These are phyloP conservation scores for Okamejei kenojei DNA, from an alignment of 2,797 vertebrate species.

Conservation along the genomic window DNA sequence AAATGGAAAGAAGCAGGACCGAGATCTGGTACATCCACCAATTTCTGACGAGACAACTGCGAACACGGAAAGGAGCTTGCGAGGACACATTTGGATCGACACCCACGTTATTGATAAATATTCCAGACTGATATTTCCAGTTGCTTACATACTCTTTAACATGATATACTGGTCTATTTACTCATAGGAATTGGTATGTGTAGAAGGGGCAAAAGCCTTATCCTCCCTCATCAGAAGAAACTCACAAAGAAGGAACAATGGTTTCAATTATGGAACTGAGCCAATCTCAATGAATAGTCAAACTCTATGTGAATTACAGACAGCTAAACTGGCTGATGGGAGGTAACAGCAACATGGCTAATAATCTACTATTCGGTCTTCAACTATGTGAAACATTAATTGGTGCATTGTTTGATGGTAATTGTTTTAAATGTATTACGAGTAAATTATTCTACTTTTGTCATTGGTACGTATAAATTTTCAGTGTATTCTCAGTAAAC, in stretches of 20 bases:
- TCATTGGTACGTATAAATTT: neutral
- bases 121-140: conserved; percentile 80
- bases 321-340: neutral
- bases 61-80: conserved; percentile 58
- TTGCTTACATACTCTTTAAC: conserved; percentile 80
- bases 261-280: neutral
- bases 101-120: conserved; percentile 87
- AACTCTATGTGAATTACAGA: neutral
- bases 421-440: neutral
- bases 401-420: neutral
- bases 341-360: neutral
- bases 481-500: neutral
- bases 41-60: conserved; percentile 66
- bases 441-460: neutral
- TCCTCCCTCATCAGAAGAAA: neutral
- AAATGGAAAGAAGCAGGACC: conserved; percentile 66
- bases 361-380: neutral
- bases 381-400: neutral
- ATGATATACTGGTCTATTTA: conserved; percentile 93
- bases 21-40: conserved; percentile 72
- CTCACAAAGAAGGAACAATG: no score
- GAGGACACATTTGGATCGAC: conserved; percentile 72
- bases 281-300: neutral
- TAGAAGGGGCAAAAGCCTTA: neutral
- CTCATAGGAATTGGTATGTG: conserved; percentile 51